A percentile compares a stretch with the other conserved stretches of the same genome.
Evolutionary conservation across 2,888 invertebrate genomes (phyloP).

Genomic region (Tiliacea citrago): DNA sequence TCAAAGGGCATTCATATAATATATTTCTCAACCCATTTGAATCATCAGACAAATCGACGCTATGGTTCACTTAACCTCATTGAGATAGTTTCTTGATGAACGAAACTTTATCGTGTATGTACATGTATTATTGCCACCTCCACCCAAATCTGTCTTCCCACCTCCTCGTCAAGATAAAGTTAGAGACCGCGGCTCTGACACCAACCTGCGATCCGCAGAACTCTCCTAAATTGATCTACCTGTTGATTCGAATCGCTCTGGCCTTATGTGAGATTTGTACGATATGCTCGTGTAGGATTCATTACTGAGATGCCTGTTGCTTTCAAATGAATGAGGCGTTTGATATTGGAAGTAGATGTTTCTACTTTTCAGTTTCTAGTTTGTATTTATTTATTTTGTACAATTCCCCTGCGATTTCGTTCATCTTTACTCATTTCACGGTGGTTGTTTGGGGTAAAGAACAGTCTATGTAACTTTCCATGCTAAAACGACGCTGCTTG

Average conservation of each 20-base stretch:
- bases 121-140: slow-evolving; percentile 10
- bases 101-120: not conserved
- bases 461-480: too few species aligned
- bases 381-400: not conserved
- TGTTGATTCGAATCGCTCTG: slow-evolving; percentile 63
- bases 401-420: not conserved
- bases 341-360: not conserved
- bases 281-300: slow-evolving; percentile 28
- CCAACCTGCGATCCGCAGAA: slow-evolving; percentile 61
- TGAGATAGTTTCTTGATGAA: not conserved
- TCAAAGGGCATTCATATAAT: not conserved
- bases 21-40: not conserved
- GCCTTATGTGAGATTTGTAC: slow-evolving; percentile 44
- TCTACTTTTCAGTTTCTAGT: too few species aligned
- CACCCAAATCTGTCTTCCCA: not conserved
- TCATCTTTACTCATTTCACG: not conserved
- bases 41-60: not conserved
- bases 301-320: slow-evolving; percentile 56
- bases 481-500: too few species aligned
- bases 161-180: slow-evolving; percentile 49
- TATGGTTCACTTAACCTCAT: not conserved
- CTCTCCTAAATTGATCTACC: slow-evolving; percentile 64
- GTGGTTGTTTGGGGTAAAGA: not conserved
- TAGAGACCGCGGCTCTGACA: slow-evolving; percentile 42
- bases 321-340: slow-evolving; percentile 13